phyloP scores from a whole-genome alignment of 2,113 vertebrate species.

The Dromaius novaehollandiae region DNA sequence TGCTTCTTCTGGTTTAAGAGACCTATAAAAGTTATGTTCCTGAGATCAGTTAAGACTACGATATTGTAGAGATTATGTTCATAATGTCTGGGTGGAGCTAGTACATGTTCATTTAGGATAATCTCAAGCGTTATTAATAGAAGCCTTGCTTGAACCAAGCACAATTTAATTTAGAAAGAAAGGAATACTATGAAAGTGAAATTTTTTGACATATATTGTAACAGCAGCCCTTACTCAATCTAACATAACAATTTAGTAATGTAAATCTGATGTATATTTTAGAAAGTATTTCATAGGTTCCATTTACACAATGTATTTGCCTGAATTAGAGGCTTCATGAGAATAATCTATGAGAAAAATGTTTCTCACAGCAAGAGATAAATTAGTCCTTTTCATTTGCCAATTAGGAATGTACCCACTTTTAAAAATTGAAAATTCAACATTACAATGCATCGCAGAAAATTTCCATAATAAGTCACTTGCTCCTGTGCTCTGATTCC shows the following conservation, averaged over 20 bases:
- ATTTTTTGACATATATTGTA: not conserved
- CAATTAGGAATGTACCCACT: slow-evolving; percentile 38
- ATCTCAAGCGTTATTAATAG: not conserved
- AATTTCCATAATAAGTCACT: not conserved
- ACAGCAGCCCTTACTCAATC: not conserved
- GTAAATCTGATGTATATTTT: slow-evolving; percentile 29
- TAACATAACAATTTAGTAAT: not conserved
- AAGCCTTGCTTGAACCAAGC: not conserved
- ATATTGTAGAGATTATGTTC: not conserved
- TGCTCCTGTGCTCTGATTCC: not conserved
- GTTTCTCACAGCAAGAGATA: slow-evolving; percentile 25
- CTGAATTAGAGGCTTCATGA: slow-evolving; percentile 38
- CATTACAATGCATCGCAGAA: slow-evolving; percentile 4
- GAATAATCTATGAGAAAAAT: slow-evolving; percentile 39
- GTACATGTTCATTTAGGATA: not conserved
- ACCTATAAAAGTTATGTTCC: not conserved
- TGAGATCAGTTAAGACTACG: not conserved
- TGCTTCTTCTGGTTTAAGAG: not conserved
- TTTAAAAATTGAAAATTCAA: slow-evolving; percentile 46
- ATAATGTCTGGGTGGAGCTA: not conserved
- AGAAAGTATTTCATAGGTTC: slow-evolving; percentile 19
- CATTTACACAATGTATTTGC: slow-evolving; percentile 32
- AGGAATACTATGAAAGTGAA: not conserved
- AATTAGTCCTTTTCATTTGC: slow-evolving; percentile 38
- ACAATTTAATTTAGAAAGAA: not conserved